These are phyloP conservation scores for Rhodinocichla rosea DNA, from an alignment of 2,113 vertebrate species.

Conservation along the genomic window DNA sequence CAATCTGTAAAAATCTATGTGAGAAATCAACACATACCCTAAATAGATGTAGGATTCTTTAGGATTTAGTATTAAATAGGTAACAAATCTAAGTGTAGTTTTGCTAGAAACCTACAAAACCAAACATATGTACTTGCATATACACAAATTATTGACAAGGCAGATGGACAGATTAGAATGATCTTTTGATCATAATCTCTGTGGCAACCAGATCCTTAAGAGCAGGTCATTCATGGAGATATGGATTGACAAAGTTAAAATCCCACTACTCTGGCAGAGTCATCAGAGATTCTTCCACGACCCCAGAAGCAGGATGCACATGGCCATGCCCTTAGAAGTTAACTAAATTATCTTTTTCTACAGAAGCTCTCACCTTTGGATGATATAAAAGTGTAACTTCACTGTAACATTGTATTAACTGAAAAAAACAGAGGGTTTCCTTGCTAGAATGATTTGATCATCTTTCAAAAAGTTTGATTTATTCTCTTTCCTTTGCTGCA, in stretches of 20 bases:
- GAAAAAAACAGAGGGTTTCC: background rate
- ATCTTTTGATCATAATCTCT: background rate
- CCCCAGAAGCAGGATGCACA: background rate
- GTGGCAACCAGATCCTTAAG: background rate
- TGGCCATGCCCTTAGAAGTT: background rate
- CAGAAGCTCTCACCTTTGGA: background rate
- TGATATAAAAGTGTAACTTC: background rate
- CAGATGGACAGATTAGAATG: background rate
- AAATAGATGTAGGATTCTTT: background rate
- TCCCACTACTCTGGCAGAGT: background rate
- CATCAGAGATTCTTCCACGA: background rate
- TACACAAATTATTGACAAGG: background rate
- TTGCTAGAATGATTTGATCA: background rate
- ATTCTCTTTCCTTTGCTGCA: background rate
- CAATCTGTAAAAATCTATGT: background rate
- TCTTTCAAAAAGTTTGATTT: background rate
- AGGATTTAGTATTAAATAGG: background rate
- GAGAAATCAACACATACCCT: background rate
- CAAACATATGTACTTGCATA: background rate
- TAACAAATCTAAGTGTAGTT: background rate
- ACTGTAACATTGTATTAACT: background rate
- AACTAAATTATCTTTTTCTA: background rate
- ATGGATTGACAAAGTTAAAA: background rate
- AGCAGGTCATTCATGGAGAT: background rate
- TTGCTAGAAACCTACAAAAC: background rate